These are phyloP conservation scores for Neopelma chrysocephalum DNA, from an alignment of 2,797 vertebrate species.

Conservation along the genomic window DNA sequence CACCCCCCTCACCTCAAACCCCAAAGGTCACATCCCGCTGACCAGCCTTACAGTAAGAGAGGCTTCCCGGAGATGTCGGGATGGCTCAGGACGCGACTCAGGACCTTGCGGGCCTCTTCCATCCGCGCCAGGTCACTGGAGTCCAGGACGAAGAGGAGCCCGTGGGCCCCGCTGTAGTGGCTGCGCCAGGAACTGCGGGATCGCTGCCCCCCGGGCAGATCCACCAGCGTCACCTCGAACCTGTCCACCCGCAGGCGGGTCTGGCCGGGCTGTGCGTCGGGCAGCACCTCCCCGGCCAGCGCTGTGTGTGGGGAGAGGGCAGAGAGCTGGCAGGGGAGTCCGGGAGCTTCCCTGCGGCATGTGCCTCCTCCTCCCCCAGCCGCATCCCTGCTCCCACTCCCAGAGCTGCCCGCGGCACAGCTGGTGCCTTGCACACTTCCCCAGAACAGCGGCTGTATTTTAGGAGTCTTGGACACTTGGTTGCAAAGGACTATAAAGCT, in stretches of 20 bases:
- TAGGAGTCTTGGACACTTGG: accelerated
- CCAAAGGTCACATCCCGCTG: accelerated
- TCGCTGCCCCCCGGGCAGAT: background rate
- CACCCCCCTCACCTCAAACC: too few relatives aligned
- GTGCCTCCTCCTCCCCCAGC: background rate
- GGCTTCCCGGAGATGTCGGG: slow-evolving; percentile 15
- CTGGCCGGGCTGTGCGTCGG: background rate
- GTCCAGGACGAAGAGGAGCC: slow-evolving; percentile 53
- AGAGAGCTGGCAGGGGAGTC: background rate
- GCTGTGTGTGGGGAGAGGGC: background rate
- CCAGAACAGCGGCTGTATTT: background rate
- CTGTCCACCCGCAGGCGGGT: slow-evolving; percentile 26
- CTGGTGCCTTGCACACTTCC: accelerated
- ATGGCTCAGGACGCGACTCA: slow-evolving; percentile 38
- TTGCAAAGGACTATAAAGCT: accelerated
- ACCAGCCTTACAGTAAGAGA: slow-evolving; percentile 8
- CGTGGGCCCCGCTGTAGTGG: background rate
- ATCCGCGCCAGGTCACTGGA: background rate
- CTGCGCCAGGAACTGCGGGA: slow-evolving; percentile 31
- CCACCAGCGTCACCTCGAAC: slow-evolving; percentile 52
- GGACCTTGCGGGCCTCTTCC: slow-evolving; percentile 48
- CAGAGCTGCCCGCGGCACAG: background rate
- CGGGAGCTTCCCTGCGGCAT: accelerated
- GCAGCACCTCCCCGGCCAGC: background rate
- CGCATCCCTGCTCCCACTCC: accelerated